Evolutionary conservation across 2,797 vertebrate species (phyloP).

Genomic region (Pseudomugil gertrudae): DNA sequence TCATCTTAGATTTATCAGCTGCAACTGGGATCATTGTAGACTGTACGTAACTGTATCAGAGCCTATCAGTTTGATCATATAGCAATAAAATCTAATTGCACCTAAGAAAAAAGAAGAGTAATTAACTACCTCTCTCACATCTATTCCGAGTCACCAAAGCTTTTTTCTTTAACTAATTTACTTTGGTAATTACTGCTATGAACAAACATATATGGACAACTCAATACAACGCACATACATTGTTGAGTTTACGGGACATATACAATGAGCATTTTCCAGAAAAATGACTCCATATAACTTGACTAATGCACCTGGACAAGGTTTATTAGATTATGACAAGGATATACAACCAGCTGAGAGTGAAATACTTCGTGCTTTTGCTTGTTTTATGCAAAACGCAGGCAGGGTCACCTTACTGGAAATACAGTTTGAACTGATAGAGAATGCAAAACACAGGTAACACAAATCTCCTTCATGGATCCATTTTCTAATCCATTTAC

Average conservation of each 20-base stretch:
- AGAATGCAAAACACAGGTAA: not conserved
- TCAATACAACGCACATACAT: not conserved
- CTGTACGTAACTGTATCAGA: constrained; percentile 1
- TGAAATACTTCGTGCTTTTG: constrained; percentile 22
- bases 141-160: not conserved
- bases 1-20: constrained; percentile 53
- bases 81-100: constrained; percentile 21
- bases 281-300: constrained; percentile 15
- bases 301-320: constrained; percentile 23
- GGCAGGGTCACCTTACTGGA: not conserved
- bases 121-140: not conserved
- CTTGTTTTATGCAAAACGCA: constrained; percentile 15
- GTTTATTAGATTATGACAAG: constrained; percentile 44
- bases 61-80: not conserved
- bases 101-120: not conserved
- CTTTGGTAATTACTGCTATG: not conserved
- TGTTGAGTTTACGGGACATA: not conserved
- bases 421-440: not conserved
- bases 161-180: not conserved
- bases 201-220: not conserved
- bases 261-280: not conserved
- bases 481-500: not conserved
- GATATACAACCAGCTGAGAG: constrained; percentile 29
- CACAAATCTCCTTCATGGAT: not conserved
- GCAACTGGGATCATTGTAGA: not conserved